Conservation (phyloP, 2,113 vertebrate genomes). For the Gallinago jamesoni region DNA sequence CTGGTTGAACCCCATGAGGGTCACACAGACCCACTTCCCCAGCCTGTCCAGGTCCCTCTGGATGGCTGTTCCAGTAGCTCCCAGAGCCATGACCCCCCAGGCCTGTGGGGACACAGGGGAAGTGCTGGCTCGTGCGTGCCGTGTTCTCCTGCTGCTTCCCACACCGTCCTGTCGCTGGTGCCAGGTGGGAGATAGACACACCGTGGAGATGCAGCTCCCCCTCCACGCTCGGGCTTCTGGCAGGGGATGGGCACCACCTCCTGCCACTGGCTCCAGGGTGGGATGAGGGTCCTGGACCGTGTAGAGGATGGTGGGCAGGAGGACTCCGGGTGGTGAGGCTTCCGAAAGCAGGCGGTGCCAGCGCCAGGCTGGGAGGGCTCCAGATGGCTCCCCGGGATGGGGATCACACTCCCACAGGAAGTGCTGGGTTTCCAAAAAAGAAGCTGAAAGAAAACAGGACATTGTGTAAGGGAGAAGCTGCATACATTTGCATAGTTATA, state of each 20-base stretch:
- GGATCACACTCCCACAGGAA: background rate
- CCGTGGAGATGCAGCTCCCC: no score
- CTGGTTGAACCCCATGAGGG: background rate
- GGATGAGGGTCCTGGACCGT: fast-evolving
- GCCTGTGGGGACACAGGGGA: background rate
- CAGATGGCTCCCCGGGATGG: background rate
- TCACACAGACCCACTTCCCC: background rate
- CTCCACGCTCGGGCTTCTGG: background rate
- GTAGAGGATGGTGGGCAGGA: background rate
- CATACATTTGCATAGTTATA: background rate
- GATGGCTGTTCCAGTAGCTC: background rate
- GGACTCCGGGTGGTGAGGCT: background rate
- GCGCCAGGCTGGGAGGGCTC: background rate
- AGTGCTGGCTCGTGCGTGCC: fast-evolving
- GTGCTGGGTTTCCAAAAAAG: background rate
- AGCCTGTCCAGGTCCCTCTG: background rate
- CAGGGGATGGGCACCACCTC: background rate
- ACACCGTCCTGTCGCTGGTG: background rate
- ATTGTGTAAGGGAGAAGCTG: background rate
- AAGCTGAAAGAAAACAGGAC: background rate
- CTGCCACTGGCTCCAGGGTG: background rate
- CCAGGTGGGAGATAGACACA: background rate
- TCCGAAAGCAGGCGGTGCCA: background rate
- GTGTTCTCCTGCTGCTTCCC: background rate
- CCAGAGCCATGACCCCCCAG: background rate